Evolutionary conservation across 2,797 vertebrate genomes (phyloP), one percentile per base, ranked within the genome.

Genomic region (Perdix hodgsoniae): DNA sequence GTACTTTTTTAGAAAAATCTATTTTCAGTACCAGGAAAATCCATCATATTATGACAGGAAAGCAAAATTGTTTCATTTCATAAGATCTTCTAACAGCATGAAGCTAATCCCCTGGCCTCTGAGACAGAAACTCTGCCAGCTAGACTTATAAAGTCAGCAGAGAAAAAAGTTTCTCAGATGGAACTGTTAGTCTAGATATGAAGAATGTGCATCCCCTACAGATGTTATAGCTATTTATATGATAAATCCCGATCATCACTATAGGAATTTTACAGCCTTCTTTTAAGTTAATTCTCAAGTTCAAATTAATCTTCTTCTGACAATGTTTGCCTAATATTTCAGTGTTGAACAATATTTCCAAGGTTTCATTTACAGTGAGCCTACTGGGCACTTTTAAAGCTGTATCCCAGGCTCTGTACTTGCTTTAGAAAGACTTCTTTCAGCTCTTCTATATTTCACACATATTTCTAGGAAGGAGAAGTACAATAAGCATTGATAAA

Each of bases 221-320:
- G 97, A 97, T 97, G 97, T 96, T 97, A 95, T 92, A 97, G 94
- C 93, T 95, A 97, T 97, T 96, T 96, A 81, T 91, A 95, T 90
- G 94, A 97, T 95, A 97, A 97, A 97, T 97, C 96, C 77, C 56
- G 52, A 96, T 88, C 83, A 95, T 88, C 94, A 85, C 93, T 83
- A 86, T 42, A 91, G 76, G 76, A 94, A 95, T 86, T 96, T 86
- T 96, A 76, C 61, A 94, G 95, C 86, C 81, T 44, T 85, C 77
- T 96, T 97, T 95, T 83, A 97, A 97, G 93, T 95, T 94, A 79
- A 95, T 95, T 95, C 80, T 90, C 84, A 94, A 93, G 77, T 95
- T 96, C 78, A 91, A 96, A 97, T 97, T 96, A 91, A 97, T 95
- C 90, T 96, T 93, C 82, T 79, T 96, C 94, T 97, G 97, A 97